phyloP scores from a whole-genome alignment of 1,140 invertebrate genomes.

The Leptinotarsa lineolata region DNA sequence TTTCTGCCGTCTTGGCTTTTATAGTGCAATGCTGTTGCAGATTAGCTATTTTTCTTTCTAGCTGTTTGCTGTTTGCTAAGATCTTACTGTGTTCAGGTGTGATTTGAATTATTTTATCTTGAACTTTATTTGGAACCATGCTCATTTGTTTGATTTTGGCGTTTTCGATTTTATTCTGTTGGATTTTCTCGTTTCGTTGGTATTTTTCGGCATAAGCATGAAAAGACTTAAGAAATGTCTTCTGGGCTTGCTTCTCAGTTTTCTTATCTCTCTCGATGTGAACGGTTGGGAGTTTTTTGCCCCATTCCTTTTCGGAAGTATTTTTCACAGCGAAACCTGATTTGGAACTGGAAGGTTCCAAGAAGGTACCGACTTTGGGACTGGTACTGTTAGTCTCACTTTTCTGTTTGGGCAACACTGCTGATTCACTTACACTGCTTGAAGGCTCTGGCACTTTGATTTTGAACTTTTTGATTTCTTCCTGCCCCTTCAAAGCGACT shows the following conservation, averaged over 20 bases:
- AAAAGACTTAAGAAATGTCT: constrained; percentile 51
- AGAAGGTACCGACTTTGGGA: constrained; percentile 22
- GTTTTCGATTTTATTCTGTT: constrained; percentile 38
- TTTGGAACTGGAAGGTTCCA: constrained; percentile 24
- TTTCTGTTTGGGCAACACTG: constrained; percentile 19
- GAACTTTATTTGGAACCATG: constrained; percentile 5
- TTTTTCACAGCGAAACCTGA: constrained; percentile 8
- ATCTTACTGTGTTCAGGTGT: constrained; percentile 33
- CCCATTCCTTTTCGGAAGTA: constrained; percentile 37
- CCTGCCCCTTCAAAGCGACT: neutral
- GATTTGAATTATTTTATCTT: constrained; percentile 12
- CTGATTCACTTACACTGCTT: constrained; percentile 24
- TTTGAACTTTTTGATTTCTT: constrained; percentile 23
- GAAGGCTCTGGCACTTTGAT: constrained; percentile 26
- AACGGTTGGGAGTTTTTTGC: constrained; percentile 34
- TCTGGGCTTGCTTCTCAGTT: constrained; percentile 38
- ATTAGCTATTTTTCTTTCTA: constrained; percentile 50
- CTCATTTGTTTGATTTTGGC: constrained; percentile 34
- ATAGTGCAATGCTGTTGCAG: constrained; percentile 47
- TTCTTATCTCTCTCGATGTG: constrained; percentile 39
- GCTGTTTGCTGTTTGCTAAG: constrained; percentile 35
- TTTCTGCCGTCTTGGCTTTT: constrained; percentile 39
- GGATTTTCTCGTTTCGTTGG: constrained; percentile 40
- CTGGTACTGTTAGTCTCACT: constrained; percentile 14
- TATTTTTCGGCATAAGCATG: constrained; percentile 47